Percentiles rank a stretch among this genome's conserved stretches.
Conservation (phyloP, 2,113 vertebrate genomes). For the Gymnobelideus leadbeateri region DNA sequence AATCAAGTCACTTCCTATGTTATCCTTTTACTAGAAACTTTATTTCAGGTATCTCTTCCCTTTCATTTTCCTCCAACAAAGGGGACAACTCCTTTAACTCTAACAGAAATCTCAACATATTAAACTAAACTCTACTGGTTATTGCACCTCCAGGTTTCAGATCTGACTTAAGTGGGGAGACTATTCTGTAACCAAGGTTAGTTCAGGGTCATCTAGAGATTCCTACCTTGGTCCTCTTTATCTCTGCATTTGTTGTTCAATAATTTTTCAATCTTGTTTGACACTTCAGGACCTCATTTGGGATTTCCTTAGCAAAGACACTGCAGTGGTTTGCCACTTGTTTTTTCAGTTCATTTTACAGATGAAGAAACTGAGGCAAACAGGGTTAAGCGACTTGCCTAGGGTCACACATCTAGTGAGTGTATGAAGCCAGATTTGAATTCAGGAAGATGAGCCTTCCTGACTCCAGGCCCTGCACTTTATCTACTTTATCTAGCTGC, state of each 20-base stretch:
- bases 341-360: neutral
- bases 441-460: neutral
- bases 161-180: neutral
- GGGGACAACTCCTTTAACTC: neutral
- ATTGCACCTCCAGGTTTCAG: neutral
- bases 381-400: neutral
- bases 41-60: neutral
- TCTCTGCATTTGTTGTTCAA: neutral
- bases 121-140: neutral
- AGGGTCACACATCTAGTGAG: neutral
- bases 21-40: neutral
- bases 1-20: neutral
- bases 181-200: neutral
- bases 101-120: neutral
- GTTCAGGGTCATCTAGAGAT: neutral
- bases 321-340: neutral
- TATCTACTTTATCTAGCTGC: neutral
- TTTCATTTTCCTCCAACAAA: neutral
- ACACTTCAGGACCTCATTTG: neutral
- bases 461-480: neutral
- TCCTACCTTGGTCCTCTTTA: neutral
- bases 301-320: neutral
- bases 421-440: neutral
- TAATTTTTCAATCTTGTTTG: neutral
- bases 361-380: neutral